phyloP scores from a whole-genome alignment of 2,888 invertebrate genomes.

The Tipula lateralis region DNA sequence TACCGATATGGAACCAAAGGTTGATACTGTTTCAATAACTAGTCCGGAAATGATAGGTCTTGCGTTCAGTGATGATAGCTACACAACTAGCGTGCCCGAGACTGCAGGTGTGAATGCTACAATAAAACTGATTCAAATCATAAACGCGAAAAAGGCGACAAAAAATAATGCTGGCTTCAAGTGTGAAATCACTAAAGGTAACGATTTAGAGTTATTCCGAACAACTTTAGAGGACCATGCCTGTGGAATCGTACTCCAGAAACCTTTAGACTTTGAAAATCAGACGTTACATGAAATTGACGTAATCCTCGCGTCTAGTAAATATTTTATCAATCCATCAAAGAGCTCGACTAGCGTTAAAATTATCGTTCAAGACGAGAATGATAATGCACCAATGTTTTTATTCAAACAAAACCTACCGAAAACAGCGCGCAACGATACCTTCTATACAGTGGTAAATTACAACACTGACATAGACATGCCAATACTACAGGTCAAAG shows the following conservation, averaged over 20 bases:
- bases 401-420: conserved; percentile 60
- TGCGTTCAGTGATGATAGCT: conserved; percentile 82
- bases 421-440: conserved; percentile 57
- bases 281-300: conserved; percentile 67
- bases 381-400: conserved; percentile 85
- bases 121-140: conserved; percentile 47
- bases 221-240: conserved; percentile 73
- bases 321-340: conserved; percentile 74
- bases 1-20: conserved; percentile 42
- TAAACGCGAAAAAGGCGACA: conserved; percentile 46
- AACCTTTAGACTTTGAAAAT: conserved; percentile 73
- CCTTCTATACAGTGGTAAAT: conserved; percentile 76
- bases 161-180: conserved; percentile 55
- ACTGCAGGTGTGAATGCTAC: conserved; percentile 47
- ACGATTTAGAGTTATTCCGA: conserved; percentile 65
- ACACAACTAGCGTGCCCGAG: conserved; percentile 77
- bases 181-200: conserved; percentile 73
- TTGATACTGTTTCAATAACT: conserved; percentile 42
- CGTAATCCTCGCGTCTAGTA: conserved; percentile 71
- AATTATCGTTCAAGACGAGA: conserved; percentile 77
- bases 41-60: conserved; percentile 55
- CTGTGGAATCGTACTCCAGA: conserved; percentile 70
- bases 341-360: conserved; percentile 69
- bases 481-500: conserved; percentile 76
- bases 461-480: conserved; percentile 69